These are phyloP conservation scores for Enteromius anoplus DNA, from an alignment of 2,797 vertebrate genomes.

Conservation along the genomic window DNA sequence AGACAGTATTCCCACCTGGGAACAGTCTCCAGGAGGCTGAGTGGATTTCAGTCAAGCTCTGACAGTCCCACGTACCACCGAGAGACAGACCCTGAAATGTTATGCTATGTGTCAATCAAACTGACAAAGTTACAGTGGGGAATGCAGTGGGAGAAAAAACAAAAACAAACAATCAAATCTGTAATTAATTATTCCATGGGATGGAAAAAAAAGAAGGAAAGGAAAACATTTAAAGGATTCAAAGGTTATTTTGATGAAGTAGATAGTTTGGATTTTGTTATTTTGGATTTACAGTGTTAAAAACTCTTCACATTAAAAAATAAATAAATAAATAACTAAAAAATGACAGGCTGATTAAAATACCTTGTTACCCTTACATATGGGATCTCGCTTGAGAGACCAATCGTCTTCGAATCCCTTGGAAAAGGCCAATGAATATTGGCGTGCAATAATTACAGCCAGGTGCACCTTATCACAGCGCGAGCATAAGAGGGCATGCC, in stretches of 20 bases:
- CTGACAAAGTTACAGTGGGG: slow-evolving; percentile 69
- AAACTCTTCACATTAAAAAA: background rate
- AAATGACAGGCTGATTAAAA: background rate
- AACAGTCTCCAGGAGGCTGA: slow-evolving; percentile 76
- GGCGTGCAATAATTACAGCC: too few species aligned
- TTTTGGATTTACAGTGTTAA: background rate
- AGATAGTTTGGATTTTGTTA: background rate
- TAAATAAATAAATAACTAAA: background rate
- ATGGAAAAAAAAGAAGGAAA: background rate
- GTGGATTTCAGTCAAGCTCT: slow-evolving; percentile 78
- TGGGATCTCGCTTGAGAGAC: too few species aligned
- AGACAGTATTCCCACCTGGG: slow-evolving; percentile 77
- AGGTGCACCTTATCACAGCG: too few species aligned
- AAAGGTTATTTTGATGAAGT: background rate
- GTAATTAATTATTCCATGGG: slow-evolving; percentile 40
- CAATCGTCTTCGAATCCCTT: too few species aligned
- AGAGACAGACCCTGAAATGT: slow-evolving; percentile 81
- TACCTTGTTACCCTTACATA: too few species aligned
- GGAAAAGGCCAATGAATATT: too few species aligned
- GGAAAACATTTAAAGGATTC: background rate
- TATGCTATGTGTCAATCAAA: slow-evolving; percentile 82
- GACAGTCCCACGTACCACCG: slow-evolving; percentile 76
- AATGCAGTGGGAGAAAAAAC: slow-evolving; percentile 3
- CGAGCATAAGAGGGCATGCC: too few species aligned
- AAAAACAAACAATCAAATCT: background rate